Evolutionary conservation across 2,113 vertebrate genomes (phyloP).

Genomic region (western clawed frog (Xenopus tropicalis)): UCB_Xtro_10.0 CM004443.2:48362501-48363000

Average conservation of each 20-base stretch:
- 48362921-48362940: neutral
- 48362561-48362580: conserved; percentile 31
- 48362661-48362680: neutral
- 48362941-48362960: neutral
- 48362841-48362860: neutral
- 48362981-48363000: neutral
- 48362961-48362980: neutral
- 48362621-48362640: neutral
- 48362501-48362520: conserved; percentile 44
- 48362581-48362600: neutral
- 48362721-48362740: too few relatives aligned
- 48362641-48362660: neutral
- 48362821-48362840: neutral
- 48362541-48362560: conserved; percentile 31
- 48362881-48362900: neutral
- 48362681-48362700: too few relatives aligned
- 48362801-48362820: neutral
- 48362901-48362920: neutral
- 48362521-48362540: conserved; percentile 40
- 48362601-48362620: neutral
- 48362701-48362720: too few relatives aligned
- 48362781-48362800: neutral
- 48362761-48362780: neutral
- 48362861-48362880: neutral
- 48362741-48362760: neutral